Conservation (phyloP, 2,888 invertebrate species). For the Lamellibrachia satsuma region DNA sequence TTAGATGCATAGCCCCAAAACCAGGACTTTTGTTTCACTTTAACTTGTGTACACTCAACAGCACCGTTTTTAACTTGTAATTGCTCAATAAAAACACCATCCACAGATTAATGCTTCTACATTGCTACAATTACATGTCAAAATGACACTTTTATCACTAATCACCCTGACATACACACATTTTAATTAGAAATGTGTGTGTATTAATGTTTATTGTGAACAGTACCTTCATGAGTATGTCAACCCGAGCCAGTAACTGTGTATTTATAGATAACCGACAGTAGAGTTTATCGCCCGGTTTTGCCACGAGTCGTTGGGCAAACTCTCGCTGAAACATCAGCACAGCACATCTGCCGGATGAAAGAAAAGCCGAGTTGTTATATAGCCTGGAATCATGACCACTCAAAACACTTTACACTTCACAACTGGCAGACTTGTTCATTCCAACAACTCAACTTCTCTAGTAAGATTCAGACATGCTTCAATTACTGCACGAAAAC, state of each 20-base stretch:
- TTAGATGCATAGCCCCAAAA: too few relatives aligned
- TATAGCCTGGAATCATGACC: too few relatives aligned
- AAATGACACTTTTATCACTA: background rate
- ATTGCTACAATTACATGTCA: background rate
- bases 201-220: slow-evolving; percentile 33
- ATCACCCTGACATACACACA: slow-evolving; percentile 1
- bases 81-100: too few relatives aligned
- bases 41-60: too few relatives aligned
- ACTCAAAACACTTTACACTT: background rate
- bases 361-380: background rate
- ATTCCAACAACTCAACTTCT: background rate
- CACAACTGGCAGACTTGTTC: background rate
- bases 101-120: background rate
- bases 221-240: slow-evolving; percentile 90
- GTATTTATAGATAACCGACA: slow-evolving; percentile 96
- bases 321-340: slow-evolving; percentile 99
- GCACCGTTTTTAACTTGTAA: too few relatives aligned
- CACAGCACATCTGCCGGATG: slow-evolving; percentile 81
- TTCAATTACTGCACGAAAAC: background rate
- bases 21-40: too few relatives aligned
- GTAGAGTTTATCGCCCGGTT: slow-evolving; percentile 96
- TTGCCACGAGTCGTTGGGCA: slow-evolving; percentile 93
- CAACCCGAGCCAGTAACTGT: slow-evolving; percentile 92
- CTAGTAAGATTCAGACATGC: background rate
- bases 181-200: background rate